These are phyloP conservation scores for Pollenia labialis DNA, from an alignment of 2,888 invertebrate genomes.

Conservation along the genomic window DNA sequence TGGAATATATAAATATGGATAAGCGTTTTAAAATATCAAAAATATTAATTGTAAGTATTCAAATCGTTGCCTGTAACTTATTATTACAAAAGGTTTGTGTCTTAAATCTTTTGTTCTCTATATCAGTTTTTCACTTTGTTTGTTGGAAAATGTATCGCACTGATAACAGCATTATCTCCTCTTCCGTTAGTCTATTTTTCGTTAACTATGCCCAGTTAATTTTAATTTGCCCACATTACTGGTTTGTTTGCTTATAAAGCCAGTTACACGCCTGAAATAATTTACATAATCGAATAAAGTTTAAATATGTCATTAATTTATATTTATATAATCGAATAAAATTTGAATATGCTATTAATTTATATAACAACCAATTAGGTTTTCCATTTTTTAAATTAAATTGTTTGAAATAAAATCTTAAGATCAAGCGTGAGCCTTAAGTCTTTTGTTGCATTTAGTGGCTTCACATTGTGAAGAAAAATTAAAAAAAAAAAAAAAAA, in stretches of 20 bases:
- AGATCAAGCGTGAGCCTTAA: constrained; percentile 3
- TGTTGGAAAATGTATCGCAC: background rate
- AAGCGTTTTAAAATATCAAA: constrained; percentile 78
- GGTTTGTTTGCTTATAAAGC: background rate
- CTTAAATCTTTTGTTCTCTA: constrained; percentile 58
- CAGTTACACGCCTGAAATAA: background rate
- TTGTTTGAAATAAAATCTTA: background rate
- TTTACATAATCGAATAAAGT: constrained; percentile 16
- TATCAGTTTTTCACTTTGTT: background rate
- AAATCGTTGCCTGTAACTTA: background rate
- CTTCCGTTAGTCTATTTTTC: background rate
- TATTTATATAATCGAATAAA: constrained; percentile 9
- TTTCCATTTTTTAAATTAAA: too few relatives aligned
- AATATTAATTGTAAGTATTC: constrained; percentile 79
- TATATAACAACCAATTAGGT: constrained; percentile 13
- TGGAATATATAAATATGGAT: constrained; percentile 78
- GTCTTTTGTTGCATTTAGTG: constrained; percentile 7
- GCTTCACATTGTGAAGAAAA: too few relatives aligned
- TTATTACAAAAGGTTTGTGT: constrained; percentile 42
- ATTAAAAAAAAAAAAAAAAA: too few relatives aligned
- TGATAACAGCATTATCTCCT: background rate
- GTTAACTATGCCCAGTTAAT: background rate
- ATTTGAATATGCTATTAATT: constrained; percentile 3
- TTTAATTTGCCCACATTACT: constrained; percentile 22
- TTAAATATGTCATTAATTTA: background rate